These are phyloP conservation scores for Cerceris ruficornis DNA, from an alignment of 2,888 invertebrate species.

Conservation along the genomic window DNA sequence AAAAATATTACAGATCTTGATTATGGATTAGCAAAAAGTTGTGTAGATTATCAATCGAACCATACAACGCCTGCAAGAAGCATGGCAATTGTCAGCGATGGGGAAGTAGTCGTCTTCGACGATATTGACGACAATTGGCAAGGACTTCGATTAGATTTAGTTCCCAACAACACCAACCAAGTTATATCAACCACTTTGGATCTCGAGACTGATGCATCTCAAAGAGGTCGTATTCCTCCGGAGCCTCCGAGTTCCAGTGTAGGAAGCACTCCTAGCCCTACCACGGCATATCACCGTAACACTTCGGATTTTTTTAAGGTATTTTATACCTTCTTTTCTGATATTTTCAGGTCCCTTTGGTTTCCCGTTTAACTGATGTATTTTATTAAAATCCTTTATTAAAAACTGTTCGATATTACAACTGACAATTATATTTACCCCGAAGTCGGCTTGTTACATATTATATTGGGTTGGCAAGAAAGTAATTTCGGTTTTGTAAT, in stretches of 20 bases:
- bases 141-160: slow-evolving; percentile 82
- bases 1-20: slow-evolving; percentile 80
- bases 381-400: not conserved
- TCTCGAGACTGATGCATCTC: slow-evolving; percentile 72
- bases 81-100: slow-evolving; percentile 85
- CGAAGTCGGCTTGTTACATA: no score
- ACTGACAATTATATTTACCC: no score
- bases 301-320: slow-evolving; percentile 83
- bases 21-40: slow-evolving; percentile 79
- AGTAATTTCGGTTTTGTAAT: no score
- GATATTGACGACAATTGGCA: slow-evolving; percentile 93
- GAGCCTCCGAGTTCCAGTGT: slow-evolving; percentile 79
- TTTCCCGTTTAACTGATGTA: no score
- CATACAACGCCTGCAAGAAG: slow-evolving; percentile 79
- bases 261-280: slow-evolving; percentile 80
- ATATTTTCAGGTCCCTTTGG: not conserved
- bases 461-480: no score
- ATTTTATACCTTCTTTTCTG: slow-evolving; percentile 28
- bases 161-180: slow-evolving; percentile 70
- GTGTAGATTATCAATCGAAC: slow-evolving; percentile 80
- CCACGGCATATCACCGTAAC: slow-evolving; percentile 79
- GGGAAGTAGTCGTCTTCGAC: slow-evolving; percentile 93
- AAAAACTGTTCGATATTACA: no score
- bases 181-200: slow-evolving; percentile 68
- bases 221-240: slow-evolving; percentile 75